Base-by-base conservation (phyloP, 1,140 invertebrate genomes). In the Calliphora vicina region DNA sequence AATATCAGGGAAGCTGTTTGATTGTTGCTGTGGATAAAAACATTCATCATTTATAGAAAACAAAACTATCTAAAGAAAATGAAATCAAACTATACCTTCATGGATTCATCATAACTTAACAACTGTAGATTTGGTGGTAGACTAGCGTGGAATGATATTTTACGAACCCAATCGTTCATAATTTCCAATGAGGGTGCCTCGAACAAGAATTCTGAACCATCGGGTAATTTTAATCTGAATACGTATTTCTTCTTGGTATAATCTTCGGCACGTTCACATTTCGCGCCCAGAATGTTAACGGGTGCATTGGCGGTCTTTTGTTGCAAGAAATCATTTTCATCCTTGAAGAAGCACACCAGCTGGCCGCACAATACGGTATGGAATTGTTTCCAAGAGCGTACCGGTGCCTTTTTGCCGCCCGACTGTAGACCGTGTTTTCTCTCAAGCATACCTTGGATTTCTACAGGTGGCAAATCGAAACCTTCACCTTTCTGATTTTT, bases 311-410 rank as follows among this genome's bases (percentile, higher is more conserved):
- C 95, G 0, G 97, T 96, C 91, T 98, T 98, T 86, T 95, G 94
- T 82, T 94, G 94, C 71, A 94, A 92, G 91, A 99, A 99, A 92
- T 98, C 97, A 84, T 96, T 94, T 87, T 96, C 95, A 89, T 99
- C 98, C 89, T 98, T 97, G 92, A 99, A 99, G 95, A 99, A 99
- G 91, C 98, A 99, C 26, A 99, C 91, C 83, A 99, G 91, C 90
- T 99, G 98, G 0, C 98, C 98, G 89, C 97, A 99, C 1, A 99
- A 92, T 35, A 99, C 98, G 85, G 97, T 97, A 90, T 99, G 98
- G 91, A 96, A 98, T 76, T 94, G 94, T 87, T 98, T 98, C 98
- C 98, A 99, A 0, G 97, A 98, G 6, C 98, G 92, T 13, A 99
- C 96, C 0, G 97, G 96, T 0, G 98, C 97, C 85, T 97, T 95